A percentile compares a stretch with the other conserved stretches of the same genome.
phyloP scores from a whole-genome alignment of 1,140 invertebrate genomes.

The Heterodera schachtii region DNA sequence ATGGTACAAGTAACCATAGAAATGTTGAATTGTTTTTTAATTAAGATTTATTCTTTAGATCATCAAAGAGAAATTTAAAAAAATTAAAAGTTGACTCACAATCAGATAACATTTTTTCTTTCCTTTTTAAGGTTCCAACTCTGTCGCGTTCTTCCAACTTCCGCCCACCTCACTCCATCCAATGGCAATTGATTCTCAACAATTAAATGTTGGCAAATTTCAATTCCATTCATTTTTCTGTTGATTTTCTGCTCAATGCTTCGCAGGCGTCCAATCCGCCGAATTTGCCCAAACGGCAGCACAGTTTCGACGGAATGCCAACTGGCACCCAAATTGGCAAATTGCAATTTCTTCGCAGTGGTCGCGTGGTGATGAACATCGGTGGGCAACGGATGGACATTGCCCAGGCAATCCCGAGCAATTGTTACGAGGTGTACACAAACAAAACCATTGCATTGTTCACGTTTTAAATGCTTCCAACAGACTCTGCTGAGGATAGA shows the following conservation, averaged over 20 bases:
- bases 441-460: not conserved
- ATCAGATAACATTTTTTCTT: too few species aligned
- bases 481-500: not conserved
- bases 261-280: not conserved
- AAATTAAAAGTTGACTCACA: too few species aligned
- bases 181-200: conserved; percentile 9
- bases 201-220: not conserved
- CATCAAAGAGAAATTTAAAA: too few species aligned
- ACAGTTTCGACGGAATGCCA: conserved; percentile 33
- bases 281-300: not conserved
- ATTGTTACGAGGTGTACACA: conserved; percentile 37
- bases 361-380: conserved; percentile 38
- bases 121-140: conserved; percentile 10
- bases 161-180: conserved; percentile 23
- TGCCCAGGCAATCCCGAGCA: conserved; percentile 35
- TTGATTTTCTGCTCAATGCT: too few species aligned
- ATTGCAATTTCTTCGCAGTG: conserved; percentile 41
- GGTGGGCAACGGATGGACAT: conserved; percentile 38
- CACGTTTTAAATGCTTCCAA: not conserved
- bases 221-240: too few species aligned
- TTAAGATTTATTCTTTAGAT: too few species aligned
- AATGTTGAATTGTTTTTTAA: too few species aligned
- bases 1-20: too few species aligned
- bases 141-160: conserved; percentile 40
- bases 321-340: conserved; percentile 38